A percentile compares a stretch with the other conserved stretches of the same genome.
These are phyloP conservation scores for Tetramorium bicarinatum DNA, from an alignment of 2,888 invertebrate species.

Conservation along the genomic window DNA sequence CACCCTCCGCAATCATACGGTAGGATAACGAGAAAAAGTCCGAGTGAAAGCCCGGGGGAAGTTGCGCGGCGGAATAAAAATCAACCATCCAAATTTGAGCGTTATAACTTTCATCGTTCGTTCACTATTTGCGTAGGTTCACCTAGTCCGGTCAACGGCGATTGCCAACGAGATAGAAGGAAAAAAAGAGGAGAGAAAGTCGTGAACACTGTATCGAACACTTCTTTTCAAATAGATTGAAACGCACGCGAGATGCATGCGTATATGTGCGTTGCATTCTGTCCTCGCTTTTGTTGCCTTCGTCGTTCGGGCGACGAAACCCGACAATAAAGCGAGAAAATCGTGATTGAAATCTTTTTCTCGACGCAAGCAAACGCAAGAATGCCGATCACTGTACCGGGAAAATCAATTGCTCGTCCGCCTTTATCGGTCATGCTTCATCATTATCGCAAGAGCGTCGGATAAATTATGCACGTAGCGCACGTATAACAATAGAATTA, in stretches of 20 bases:
- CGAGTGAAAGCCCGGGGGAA: constrained; percentile 23
- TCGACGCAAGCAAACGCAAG: not conserved
- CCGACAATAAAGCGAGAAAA: not conserved
- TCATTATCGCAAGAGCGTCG: not conserved
- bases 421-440: not conserved
- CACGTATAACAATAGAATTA: constrained; percentile 13
- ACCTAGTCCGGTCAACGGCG: constrained; percentile 26
- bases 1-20: constrained; percentile 37
- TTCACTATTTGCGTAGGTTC: constrained; percentile 22
- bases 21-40: constrained; percentile 46
- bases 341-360: constrained; percentile 57
- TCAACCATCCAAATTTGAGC: constrained; percentile 47
- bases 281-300: constrained; percentile 63
- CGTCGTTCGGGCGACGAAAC: constrained; percentile 12
- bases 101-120: constrained; percentile 48
- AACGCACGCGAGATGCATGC: constrained; percentile 32
- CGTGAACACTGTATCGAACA: constrained; percentile 20
- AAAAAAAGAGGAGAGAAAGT: constrained; percentile 11
- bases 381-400: not conserved
- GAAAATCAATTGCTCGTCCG: constrained; percentile 15
- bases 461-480: constrained; percentile 22
- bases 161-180: not conserved
- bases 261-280: constrained; percentile 36
- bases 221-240: constrained; percentile 61
- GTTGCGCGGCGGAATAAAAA: constrained; percentile 47